Evolutionary conservation across 2,888 invertebrate species (phyloP).

Genomic region (Oscheius sp.): DNA sequence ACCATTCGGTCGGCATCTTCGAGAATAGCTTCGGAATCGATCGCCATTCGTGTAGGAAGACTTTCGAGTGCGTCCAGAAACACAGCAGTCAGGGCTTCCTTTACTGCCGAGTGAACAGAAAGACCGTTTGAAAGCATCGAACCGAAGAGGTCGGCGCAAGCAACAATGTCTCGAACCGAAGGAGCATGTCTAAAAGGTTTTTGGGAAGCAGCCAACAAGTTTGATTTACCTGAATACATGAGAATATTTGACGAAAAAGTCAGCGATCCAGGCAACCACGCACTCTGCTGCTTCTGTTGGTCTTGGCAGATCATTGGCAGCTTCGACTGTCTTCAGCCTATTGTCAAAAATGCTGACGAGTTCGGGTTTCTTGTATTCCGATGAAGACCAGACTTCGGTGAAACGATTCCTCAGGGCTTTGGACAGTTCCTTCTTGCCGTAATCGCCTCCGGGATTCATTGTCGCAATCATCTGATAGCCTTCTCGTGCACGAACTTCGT

Average conservation of each 20-base stretch:
- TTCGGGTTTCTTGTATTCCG: conserved; percentile 84
- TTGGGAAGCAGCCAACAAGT: neutral
- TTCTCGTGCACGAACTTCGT: conserved; percentile 78
- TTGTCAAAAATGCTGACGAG: conserved; percentile 83
- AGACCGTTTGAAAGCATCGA: conserved; percentile 20
- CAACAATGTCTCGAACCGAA: conserved; percentile 79
- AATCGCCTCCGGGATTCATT: conserved; percentile 99
- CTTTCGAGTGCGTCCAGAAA: conserved; percentile 91
- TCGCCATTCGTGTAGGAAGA: conserved; percentile 89
- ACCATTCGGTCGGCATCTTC: conserved; percentile 54
- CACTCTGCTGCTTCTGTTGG: conserved; percentile 45
- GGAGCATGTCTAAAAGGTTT: conserved; percentile 53
- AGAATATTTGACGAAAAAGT: conserved; percentile 55
- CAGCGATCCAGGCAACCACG: conserved; percentile 56
- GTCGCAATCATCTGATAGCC: conserved; percentile 93
- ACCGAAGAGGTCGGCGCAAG: conserved; percentile 78
- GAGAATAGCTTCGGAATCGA: conserved; percentile 42
- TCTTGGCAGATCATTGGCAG: neutral
- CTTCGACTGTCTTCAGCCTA: conserved; percentile 33
- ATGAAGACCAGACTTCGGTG: conserved; percentile 94
- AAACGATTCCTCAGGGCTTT: conserved; percentile 96
- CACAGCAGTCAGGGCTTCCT: conserved; percentile 78
- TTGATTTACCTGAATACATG: conserved; percentile 55
- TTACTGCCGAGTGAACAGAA: conserved; percentile 66
- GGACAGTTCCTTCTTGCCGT: conserved; percentile 97